Conservation (phyloP, 2,888 invertebrate species). For the Acholoe squamosa region DNA sequence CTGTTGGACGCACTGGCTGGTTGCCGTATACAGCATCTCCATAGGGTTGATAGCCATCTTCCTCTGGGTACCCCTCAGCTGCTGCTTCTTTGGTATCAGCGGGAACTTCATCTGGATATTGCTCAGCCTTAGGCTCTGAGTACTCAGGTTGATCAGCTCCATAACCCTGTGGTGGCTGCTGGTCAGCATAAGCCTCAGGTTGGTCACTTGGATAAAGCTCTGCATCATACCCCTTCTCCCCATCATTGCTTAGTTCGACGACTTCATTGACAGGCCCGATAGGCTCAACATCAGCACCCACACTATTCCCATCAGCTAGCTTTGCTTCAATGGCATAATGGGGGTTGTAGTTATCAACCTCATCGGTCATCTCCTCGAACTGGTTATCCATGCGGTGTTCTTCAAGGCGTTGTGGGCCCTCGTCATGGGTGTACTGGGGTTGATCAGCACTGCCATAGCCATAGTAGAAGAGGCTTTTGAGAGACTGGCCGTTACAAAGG, state of each 20-base stretch:
- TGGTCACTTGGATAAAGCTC: background rate
- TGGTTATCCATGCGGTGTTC: background rate
- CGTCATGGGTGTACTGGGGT: background rate
- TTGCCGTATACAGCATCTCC: too few relatives aligned
- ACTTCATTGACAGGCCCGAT: background rate
- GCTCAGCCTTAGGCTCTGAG: background rate
- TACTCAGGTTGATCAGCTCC: background rate
- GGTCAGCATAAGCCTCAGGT: background rate
- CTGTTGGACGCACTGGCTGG: background rate
- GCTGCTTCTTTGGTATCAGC: background rate
- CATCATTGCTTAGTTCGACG: background rate
- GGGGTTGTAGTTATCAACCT: constrained; percentile 33
- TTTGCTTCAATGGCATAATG: constrained; percentile 15
- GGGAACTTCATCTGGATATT: background rate
- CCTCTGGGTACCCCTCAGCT: background rate
- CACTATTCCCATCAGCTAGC: background rate
- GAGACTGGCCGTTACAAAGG: constrained; percentile 55
- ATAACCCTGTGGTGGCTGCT: background rate
- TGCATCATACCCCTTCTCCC: background rate
- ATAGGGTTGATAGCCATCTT: background rate
- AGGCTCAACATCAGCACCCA: background rate
- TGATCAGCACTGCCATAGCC: background rate
- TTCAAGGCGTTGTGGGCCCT: background rate
- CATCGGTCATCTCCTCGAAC: constrained; percentile 13
- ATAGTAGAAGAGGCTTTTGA: constrained; percentile 57